These are phyloP conservation scores for Myotis davidii DNA, from an alignment of 2,113 vertebrate species.

Conservation along the genomic window DNA sequence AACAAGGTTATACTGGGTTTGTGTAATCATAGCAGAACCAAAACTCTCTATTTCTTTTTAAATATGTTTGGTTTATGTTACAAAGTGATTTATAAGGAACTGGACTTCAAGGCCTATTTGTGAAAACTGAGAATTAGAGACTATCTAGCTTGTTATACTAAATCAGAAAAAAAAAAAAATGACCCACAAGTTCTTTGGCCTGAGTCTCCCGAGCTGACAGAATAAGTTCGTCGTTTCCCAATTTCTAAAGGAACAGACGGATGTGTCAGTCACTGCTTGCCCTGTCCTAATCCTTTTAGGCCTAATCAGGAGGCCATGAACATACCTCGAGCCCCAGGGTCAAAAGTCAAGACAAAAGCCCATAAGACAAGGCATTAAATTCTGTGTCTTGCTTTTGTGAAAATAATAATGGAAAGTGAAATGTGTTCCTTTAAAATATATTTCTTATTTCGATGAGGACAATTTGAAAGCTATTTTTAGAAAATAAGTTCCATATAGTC, in stretches of 20 bases:
- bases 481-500: neutral
- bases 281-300: neutral
- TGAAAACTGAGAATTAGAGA: neutral
- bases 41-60: neutral
- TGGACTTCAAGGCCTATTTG: neutral
- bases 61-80: neutral
- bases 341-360: conserved; percentile 12
- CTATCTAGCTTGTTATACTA: neutral
- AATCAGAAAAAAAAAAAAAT: neutral
- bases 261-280: neutral
- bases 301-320: neutral
- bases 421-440: neutral
- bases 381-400: neutral
- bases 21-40: neutral
- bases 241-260: neutral
- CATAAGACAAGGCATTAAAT: neutral
- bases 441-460: neutral
- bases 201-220: neutral
- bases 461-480: neutral
- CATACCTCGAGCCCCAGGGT: neutral
- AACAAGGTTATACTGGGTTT: neutral
- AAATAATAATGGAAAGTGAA: conserved; percentile 4
- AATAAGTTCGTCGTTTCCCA: neutral
- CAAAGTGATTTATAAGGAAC: neutral
- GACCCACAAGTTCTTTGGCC: neutral